Conservation (phyloP, 1,140 invertebrate genomes). For the Chironomus tepperi region DNA sequence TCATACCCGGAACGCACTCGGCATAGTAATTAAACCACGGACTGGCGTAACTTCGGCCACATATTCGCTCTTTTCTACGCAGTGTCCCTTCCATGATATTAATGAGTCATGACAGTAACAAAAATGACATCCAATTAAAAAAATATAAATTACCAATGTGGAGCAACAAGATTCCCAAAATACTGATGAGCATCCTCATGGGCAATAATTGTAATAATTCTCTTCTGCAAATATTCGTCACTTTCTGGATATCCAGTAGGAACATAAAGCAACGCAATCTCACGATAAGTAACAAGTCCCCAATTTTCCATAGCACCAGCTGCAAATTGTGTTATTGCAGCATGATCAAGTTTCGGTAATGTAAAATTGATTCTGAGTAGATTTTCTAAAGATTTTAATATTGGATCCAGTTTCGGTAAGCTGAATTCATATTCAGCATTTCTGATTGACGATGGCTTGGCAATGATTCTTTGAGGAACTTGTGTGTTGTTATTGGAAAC, state of each 20-base stretch:
- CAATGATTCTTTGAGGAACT: neutral
- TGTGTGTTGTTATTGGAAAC: neutral
- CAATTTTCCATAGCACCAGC: slow-evolving; percentile 89
- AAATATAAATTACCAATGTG: slow-evolving; percentile 32
- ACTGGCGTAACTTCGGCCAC: too few species aligned
- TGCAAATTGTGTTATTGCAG: slow-evolving; percentile 84
- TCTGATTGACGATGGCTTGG: neutral
- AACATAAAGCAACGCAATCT: slow-evolving; percentile 28
- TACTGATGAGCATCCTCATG: slow-evolving; percentile 38
- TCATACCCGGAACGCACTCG: too few species aligned
- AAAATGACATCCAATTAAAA: too few species aligned
- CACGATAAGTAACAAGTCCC: slow-evolving; percentile 29
- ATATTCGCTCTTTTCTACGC: too few species aligned
- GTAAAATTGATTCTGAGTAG: slow-evolving; percentile 69
- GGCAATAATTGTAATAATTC: neutral
- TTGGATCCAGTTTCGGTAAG: slow-evolving; percentile 54
- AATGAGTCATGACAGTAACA: too few species aligned
- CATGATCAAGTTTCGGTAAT: slow-evolving; percentile 72
- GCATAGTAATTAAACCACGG: too few species aligned
- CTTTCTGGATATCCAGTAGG: slow-evolving; percentile 39
- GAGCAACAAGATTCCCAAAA: slow-evolving; percentile 44
- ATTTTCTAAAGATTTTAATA: slow-evolving; percentile 67
- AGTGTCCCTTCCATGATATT: too few species aligned
- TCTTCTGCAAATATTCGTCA: slow-evolving; percentile 18
- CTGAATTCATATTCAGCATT: slow-evolving; percentile 30